A percentile compares a stretch with the other conserved stretches of the same genome.
These are phyloP conservation scores for Pollicipes pollicipes DNA, from an alignment of 1,140 invertebrate genomes.

Conservation along the genomic window DNA sequence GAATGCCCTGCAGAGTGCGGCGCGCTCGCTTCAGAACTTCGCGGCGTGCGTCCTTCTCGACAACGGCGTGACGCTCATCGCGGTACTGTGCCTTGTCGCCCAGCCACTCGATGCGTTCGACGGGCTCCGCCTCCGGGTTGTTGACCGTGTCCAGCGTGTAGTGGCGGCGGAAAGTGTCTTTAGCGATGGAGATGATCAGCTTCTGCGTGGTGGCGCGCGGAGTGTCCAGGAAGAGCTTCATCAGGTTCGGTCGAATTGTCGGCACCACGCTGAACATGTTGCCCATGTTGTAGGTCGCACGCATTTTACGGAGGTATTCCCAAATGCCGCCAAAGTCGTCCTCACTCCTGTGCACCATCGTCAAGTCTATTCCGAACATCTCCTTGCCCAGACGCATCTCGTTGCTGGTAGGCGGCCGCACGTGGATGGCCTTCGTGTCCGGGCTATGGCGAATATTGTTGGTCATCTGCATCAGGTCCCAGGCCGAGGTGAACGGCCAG, in stretches of 20 bases:
- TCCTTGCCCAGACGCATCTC: neutral
- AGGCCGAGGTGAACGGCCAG: neutral
- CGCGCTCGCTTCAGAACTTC: neutral
- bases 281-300: neutral
- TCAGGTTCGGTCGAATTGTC: neutral
- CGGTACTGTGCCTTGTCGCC: neutral
- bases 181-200: neutral
- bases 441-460: neutral
- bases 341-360: neutral
- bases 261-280: neutral
- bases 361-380: neutral
- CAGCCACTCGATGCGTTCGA: neutral
- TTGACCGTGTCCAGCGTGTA: neutral
- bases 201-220: neutral
- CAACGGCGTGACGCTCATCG: neutral
- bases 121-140: neutral
- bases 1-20: neutral
- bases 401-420: neutral
- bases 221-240: neutral
- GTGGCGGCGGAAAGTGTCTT: neutral
- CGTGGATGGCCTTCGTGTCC: neutral
- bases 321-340: neutral
- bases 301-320: neutral
- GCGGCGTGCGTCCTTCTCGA: neutral
- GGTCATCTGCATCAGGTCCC: neutral